Percentiles rank a stretch among this genome's conserved stretches.
Conservation (phyloP, 2,888 invertebrate species). For the Leptogaster cylindrica region DNA sequence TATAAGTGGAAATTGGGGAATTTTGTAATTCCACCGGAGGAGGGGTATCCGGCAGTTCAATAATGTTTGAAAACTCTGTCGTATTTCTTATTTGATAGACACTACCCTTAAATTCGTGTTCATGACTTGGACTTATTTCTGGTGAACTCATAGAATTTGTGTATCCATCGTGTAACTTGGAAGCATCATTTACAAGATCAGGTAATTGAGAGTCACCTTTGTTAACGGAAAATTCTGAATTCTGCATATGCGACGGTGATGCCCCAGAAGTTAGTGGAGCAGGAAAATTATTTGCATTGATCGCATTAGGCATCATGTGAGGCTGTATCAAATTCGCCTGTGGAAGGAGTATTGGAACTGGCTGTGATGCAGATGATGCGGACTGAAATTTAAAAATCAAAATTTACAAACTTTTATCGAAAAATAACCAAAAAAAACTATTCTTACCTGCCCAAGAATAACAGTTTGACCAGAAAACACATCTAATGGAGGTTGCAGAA, state of each 20-base stretch:
- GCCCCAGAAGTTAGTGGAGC: not conserved
- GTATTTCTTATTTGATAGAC: conserved; percentile 34
- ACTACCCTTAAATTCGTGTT: not conserved
- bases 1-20: not conserved
- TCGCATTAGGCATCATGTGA: not conserved
- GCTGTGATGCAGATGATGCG: no score
- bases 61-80: conserved; percentile 53
- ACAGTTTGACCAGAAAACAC: conserved; percentile 53
- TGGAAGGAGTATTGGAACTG: conserved; percentile 54
- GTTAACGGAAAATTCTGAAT: not conserved
- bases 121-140: conserved; percentile 10
- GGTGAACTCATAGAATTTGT: not conserved
- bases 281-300: not conserved
- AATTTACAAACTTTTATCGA: not conserved
- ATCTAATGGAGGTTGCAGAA: conserved; percentile 64
- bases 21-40: conserved; percentile 43
- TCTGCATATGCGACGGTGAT: not conserved
- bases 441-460: conserved; percentile 56
- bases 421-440: not conserved
- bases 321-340: conserved; percentile 49
- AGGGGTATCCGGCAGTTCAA: conserved; percentile 57
- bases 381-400: not conserved
- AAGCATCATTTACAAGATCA: conserved; percentile 33
- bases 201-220: conserved; percentile 6
- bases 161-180: not conserved